Conservation (phyloP, 2,113 vertebrate species). For the Seriola aureovittata region DNA sequence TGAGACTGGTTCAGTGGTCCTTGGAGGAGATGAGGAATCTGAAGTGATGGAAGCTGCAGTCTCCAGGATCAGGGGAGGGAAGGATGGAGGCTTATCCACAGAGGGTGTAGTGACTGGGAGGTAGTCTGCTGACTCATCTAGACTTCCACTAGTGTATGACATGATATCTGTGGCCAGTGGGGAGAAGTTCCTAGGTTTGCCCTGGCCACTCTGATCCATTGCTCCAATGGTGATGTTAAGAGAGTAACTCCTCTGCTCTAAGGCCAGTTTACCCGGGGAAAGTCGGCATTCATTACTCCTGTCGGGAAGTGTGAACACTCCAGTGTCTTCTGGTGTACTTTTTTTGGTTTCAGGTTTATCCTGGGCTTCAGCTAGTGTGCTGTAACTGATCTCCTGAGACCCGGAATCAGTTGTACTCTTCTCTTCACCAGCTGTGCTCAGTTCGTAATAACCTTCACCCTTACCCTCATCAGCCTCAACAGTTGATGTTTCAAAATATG, state of each 20-base stretch:
- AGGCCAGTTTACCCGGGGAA: slow-evolving; percentile 96
- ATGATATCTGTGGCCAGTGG: slow-evolving; percentile 97
- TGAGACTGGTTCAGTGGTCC: slow-evolving; percentile 55
- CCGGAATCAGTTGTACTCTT: slow-evolving; percentile 68
- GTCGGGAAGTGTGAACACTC: slow-evolving; percentile 84
- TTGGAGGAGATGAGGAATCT: slow-evolving; percentile 82
- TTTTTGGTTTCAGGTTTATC: slow-evolving; percentile 84
- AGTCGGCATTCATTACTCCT: slow-evolving; percentile 92
- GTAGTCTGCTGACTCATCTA: slow-evolving; percentile 94
- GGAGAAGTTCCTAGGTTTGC: slow-evolving; percentile 91
- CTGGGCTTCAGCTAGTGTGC: slow-evolving; percentile 86
- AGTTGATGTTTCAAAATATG: slow-evolving; percentile 98
- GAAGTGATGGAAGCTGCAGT: slow-evolving; percentile 81
- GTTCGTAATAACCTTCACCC: slow-evolving; percentile 95
- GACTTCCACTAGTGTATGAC: slow-evolving; percentile 95
- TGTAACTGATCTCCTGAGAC: slow-evolving; percentile 88
- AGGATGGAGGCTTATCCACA: slow-evolving; percentile 89
- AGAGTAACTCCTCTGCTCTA: slow-evolving; percentile 98
- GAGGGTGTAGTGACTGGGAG: slow-evolving; percentile 94
- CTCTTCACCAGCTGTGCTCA: slow-evolving; percentile 91
- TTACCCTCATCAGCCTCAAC: slow-evolving; percentile 87
- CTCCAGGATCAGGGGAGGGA: slow-evolving; percentile 87
- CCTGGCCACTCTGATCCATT: slow-evolving; percentile 91
- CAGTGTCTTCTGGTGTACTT: slow-evolving; percentile 86
- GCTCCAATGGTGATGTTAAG: slow-evolving; percentile 96